Conservation (phyloP, 35 echinoderm and acorn worm genomes). For the Ophioderma brevispina region DNA sequence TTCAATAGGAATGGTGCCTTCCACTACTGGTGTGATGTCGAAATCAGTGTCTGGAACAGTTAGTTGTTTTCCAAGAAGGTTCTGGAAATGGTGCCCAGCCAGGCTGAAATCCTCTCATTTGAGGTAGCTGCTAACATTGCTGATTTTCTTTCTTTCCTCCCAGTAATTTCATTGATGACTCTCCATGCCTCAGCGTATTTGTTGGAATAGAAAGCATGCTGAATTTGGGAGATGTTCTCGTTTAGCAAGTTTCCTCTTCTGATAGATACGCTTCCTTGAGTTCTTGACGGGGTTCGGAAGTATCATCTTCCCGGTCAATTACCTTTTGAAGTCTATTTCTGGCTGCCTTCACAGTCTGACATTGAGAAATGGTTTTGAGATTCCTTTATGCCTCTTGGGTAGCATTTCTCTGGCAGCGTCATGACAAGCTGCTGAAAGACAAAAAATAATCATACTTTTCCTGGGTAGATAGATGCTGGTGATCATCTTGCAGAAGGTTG, state of each 20-base stretch:
- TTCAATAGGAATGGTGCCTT: neutral
- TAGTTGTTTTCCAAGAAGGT: neutral
- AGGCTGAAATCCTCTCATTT: no score
- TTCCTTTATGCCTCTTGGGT: no score
- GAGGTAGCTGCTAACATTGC: neutral
- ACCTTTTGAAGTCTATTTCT: no score
- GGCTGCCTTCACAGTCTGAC: no score
- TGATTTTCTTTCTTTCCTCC: neutral
- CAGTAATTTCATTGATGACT: neutral
- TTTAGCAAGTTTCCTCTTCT: neutral
- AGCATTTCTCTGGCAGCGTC: no score
- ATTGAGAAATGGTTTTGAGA: no score
- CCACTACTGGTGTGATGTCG: neutral
- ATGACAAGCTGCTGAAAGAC: no score
- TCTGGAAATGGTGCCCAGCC: neutral
- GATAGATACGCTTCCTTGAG: neutral
- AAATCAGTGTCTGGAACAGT: neutral
- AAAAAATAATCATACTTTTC: no score
- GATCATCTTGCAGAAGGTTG: no score
- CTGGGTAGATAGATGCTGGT: no score
- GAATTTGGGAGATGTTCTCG: neutral
- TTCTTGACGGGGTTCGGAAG: neutral
- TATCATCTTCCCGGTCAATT: no score
- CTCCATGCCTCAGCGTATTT: neutral
- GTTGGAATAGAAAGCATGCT: neutral